phyloP scores from a whole-genome alignment of 2,888 invertebrate genomes.

The Nomada ferruginata region DNA sequence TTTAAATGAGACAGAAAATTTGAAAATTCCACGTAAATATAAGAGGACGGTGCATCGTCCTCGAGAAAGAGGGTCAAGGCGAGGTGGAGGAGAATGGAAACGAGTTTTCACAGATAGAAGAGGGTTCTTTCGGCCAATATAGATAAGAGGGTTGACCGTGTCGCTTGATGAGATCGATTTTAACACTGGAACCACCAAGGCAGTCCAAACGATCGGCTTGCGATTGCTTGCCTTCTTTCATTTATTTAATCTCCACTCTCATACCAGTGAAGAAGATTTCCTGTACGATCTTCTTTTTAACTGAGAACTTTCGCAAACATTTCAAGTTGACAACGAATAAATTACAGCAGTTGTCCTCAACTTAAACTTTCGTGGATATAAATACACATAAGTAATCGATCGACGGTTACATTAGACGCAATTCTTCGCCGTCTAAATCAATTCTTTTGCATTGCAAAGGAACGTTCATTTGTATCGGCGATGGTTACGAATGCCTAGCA shows the following conservation, averaged over 20 bases:
- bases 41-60: constrained; percentile 11
- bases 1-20: constrained; percentile 14
- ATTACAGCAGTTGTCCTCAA: too few relatives aligned
- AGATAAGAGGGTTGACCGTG: constrained; percentile 30
- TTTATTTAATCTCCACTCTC: too few relatives aligned
- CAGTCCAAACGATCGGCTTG: too few relatives aligned
- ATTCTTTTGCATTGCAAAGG: neutral
- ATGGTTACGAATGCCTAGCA: constrained; percentile 21
- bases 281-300: too few relatives aligned
- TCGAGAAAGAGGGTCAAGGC: constrained; percentile 54
- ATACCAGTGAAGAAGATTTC: too few relatives aligned
- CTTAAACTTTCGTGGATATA: too few relatives aligned
- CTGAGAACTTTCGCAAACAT: too few relatives aligned
- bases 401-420: neutral
- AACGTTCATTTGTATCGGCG: constrained; percentile 12
- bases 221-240: neutral
- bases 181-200: neutral
- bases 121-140: constrained; percentile 33
- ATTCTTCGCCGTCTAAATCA: neutral
- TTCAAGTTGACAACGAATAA: too few relatives aligned
- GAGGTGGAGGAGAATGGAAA: constrained; percentile 40
- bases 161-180: constrained; percentile 38
- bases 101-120: constrained; percentile 40
- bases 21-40: constrained; percentile 31
- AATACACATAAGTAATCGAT: too few relatives aligned